Percentiles rank a stretch among this genome's conserved stretches.
Conservation (phyloP, 1,140 invertebrate genomes). For the Megathymus violae region DNA sequence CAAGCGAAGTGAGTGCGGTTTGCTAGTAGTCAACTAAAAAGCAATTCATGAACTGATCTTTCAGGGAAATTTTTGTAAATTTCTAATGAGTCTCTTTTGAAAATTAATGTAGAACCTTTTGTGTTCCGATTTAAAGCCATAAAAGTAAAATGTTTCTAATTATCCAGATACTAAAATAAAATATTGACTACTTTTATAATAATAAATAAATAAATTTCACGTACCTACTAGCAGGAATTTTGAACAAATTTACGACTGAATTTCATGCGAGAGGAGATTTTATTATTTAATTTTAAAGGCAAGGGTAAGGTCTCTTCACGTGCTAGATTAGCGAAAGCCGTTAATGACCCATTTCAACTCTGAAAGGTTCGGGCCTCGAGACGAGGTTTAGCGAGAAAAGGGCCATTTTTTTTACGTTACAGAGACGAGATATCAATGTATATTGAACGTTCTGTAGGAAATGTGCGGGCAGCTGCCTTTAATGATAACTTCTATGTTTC, state of each 20-base stretch:
- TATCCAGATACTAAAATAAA: not conserved
- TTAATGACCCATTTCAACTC: constrained; percentile 58
- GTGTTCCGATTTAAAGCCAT: no score
- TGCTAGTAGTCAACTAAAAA: no score
- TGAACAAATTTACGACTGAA: not conserved
- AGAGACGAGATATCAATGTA: constrained; percentile 33
- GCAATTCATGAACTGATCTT: no score
- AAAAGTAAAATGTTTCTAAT: no score
- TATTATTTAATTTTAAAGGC: not conserved
- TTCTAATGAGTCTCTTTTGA: no score
- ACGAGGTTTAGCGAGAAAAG: constrained; percentile 38
- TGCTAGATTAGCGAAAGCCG: constrained; percentile 50
- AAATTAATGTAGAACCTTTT: no score
- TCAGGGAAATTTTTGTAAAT: no score
- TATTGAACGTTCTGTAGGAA: constrained; percentile 57
- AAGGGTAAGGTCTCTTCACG: constrained; percentile 19
- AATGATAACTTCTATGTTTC: no score
- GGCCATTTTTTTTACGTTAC: constrained; percentile 38
- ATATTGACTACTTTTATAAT: not conserved
- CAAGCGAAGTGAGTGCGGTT: no score
- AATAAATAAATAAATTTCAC: no score
- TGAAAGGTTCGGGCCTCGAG: constrained; percentile 44
- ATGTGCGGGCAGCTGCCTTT: no score
- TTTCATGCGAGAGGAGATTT: not conserved
- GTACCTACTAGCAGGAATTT: not conserved